Evolutionary conservation across 2,113 vertebrate species (phyloP).

Genomic region (Gambusia affinis): DNA sequence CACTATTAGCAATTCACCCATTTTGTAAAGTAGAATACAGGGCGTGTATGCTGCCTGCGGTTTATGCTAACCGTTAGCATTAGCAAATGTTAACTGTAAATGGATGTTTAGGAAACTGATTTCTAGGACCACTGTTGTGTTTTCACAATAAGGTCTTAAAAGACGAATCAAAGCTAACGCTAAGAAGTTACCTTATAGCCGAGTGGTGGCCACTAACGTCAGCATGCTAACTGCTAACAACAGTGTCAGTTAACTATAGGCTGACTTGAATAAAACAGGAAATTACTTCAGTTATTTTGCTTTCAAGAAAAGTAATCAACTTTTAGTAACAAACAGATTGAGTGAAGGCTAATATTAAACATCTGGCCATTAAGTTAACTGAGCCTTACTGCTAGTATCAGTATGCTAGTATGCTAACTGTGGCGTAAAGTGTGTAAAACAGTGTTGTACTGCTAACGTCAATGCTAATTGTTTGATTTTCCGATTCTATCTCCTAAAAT

Average conservation of each 20-base stretch:
- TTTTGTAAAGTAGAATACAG: background rate
- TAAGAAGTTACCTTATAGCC: constrained; percentile 18
- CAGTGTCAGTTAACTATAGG: background rate
- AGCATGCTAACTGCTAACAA: background rate
- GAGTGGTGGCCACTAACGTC: background rate
- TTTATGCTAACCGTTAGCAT: background rate
- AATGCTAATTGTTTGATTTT: too few relatives aligned
- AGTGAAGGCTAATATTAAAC: background rate
- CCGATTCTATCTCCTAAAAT: background rate
- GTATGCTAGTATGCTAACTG: too few relatives aligned
- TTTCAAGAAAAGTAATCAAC: background rate
- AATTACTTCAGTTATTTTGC: background rate
- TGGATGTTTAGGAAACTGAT: constrained; percentile 49
- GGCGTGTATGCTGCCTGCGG: background rate
- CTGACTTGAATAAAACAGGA: background rate
- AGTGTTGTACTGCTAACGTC: too few relatives aligned
- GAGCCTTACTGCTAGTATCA: too few relatives aligned
- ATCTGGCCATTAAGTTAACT: background rate
- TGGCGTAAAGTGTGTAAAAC: too few relatives aligned
- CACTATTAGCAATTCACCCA: background rate
- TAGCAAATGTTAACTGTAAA: constrained; percentile 26
- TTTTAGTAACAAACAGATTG: background rate
- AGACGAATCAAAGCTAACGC: constrained; percentile 56
- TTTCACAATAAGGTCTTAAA: constrained; percentile 61
- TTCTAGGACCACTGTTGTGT: constrained; percentile 61